A percentile compares a stretch with the other conserved stretches of the same genome.
phyloP scores from a whole-genome alignment of 1,140 invertebrate species.

The Arctopsyche grandis region DNA sequence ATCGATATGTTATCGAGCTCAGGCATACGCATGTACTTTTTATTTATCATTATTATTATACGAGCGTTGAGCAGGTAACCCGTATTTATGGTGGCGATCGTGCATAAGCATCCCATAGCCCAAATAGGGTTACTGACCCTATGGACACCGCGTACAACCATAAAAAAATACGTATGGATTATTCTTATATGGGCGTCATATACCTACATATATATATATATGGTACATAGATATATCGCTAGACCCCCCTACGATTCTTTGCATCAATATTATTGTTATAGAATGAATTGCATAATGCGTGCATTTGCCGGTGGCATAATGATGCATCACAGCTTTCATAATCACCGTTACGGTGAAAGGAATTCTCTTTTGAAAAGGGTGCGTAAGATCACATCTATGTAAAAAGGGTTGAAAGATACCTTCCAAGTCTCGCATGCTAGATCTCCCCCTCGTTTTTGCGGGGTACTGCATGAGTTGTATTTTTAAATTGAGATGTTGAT shows the following conservation, averaged over 20 bases:
- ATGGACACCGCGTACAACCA: neutral
- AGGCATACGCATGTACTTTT: neutral
- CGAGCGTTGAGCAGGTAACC: constrained; percentile 28
- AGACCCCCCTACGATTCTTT: constrained; percentile 1
- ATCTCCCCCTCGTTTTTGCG: no score
- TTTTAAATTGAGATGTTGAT: no score
- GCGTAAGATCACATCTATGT: constrained; percentile 37
- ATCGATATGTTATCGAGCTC: neutral
- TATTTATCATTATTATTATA: neutral
- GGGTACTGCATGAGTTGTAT: neutral
- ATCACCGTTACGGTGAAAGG: constrained; percentile 33
- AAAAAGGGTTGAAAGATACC: constrained; percentile 21
- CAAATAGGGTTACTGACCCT: constrained; percentile 42
- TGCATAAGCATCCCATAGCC: constrained; percentile 14
- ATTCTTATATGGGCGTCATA: neutral
- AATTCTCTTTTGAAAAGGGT: constrained; percentile 43
- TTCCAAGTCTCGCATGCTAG: no score
- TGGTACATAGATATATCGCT: neutral
- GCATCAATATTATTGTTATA: constrained; percentile 42
- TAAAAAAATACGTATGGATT: constrained; percentile 1
- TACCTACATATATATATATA: neutral
- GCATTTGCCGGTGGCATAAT: constrained; percentile 44
- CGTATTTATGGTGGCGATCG: constrained; percentile 41
- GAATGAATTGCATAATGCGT: constrained; percentile 36
- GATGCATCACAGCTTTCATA: constrained; percentile 51